phyloP scores from a whole-genome alignment of 2,113 vertebrate genomes.

The Trichechus manatus region DNA sequence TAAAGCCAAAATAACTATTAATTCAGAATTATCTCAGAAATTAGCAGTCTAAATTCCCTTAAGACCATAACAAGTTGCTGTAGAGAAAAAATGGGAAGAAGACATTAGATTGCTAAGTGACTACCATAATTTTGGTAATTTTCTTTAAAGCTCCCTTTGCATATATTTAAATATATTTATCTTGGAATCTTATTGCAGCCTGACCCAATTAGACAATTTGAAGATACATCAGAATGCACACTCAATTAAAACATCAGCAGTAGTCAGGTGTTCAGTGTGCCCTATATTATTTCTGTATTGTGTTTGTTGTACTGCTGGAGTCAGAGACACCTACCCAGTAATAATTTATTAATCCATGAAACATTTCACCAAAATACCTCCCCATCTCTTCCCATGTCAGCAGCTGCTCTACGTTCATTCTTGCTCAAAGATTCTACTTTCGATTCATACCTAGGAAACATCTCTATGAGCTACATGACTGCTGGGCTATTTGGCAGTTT shows the following conservation, averaged over 20 bases:
- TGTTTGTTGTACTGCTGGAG: slow-evolving; percentile 1
- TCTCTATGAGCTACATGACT: not conserved
- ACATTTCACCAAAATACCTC: not conserved
- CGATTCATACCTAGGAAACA: not conserved
- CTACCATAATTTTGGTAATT: slow-evolving; percentile 34
- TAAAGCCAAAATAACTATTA: slow-evolving; percentile 39
- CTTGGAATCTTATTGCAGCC: not conserved
- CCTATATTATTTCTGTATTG: not conserved
- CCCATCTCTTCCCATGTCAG: not conserved
- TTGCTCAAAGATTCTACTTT: not conserved
- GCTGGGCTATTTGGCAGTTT: not conserved
- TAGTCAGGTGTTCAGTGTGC: not conserved
- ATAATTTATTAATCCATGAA: not conserved
- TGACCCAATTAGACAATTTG: not conserved
- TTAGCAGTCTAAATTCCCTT: slow-evolving; percentile 1
- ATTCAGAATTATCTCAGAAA: not conserved
- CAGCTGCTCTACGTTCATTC: not conserved
- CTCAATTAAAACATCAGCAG: not conserved
- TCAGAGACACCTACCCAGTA: not conserved
- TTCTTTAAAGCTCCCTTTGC: slow-evolving; percentile 15
- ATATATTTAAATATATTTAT: slow-evolving; percentile 41
- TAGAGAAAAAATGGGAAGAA: slow-evolving; percentile 5
- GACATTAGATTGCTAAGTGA: slow-evolving; percentile 19
- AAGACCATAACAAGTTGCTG: not conserved
- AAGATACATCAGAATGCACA: not conserved